A percentile compares a stretch with the other conserved stretches of the same genome.
These are phyloP conservation scores for Megaceryle alcyon DNA, from an alignment of 2,797 vertebrate species.

Conservation along the genomic window DNA sequence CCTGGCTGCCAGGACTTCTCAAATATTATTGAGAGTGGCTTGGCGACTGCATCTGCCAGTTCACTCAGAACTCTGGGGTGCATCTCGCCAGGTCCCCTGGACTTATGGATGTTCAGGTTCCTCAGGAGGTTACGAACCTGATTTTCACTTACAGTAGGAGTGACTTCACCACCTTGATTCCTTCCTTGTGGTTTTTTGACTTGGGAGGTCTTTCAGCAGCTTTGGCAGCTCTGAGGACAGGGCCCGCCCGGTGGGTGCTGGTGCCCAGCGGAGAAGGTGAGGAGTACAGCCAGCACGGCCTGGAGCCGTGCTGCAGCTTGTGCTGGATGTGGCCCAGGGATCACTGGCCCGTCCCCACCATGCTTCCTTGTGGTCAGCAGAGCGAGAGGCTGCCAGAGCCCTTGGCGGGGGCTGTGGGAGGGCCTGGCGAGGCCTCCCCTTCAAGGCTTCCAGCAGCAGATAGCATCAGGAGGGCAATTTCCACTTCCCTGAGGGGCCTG, in stretches of 20 bases:
- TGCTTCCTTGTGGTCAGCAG: background rate
- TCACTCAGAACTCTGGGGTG: too few relatives aligned
- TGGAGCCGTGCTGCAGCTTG: background rate
- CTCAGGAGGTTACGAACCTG: too few relatives aligned
- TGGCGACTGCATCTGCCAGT: too few relatives aligned
- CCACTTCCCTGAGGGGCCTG: background rate
- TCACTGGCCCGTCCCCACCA: rapidly evolving
- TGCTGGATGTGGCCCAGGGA: background rate
- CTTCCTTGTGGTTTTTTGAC: too few relatives aligned
- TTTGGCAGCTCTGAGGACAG: background rate
- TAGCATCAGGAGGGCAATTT: rapidly evolving
- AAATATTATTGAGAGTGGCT: too few relatives aligned
- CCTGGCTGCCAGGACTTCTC: too few relatives aligned
- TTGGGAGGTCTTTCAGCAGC: background rate
- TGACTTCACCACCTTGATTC: too few relatives aligned
- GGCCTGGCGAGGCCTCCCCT: background rate
- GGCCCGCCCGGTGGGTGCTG: background rate
- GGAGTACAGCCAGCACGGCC: background rate
- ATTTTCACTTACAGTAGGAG: too few relatives aligned
- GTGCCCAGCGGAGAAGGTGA: rapidly evolving
- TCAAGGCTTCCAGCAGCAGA: rapidly evolving
- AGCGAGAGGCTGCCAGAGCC: background rate
- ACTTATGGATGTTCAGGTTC: too few relatives aligned
- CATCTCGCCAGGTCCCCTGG: too few relatives aligned
- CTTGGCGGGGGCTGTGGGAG: background rate